These are phyloP conservation scores for Pangasius larnaudii DNA, from an alignment of 2,797 vertebrate genomes.

Conservation along the genomic window DNA sequence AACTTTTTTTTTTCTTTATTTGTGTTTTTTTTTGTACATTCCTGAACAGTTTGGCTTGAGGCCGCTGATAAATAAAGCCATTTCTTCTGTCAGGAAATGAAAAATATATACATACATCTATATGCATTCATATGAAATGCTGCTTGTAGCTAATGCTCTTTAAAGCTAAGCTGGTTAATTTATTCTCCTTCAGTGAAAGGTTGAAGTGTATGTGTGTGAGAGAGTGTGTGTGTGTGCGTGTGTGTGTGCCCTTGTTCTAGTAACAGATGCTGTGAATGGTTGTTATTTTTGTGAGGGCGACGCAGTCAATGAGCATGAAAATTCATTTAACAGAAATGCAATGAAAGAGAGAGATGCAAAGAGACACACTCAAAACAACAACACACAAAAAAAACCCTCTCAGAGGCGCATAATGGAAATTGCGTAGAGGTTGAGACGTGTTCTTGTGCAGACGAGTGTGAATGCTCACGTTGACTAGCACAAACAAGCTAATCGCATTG, in stretches of 20 bases:
- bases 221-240: conserved; percentile 8
- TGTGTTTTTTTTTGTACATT: not conserved
- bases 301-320: conserved; percentile 74
- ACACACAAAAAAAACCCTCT: conserved; percentile 23
- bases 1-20: not conserved
- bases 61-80: conserved; percentile 19
- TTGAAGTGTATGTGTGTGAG: not conserved
- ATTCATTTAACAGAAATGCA: conserved; percentile 64
- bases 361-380: conserved; percentile 41
- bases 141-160: conserved; percentile 4
- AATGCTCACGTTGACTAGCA: conserved; percentile 36
- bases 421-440: conserved; percentile 28
- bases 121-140: not conserved
- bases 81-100: conserved; percentile 27
- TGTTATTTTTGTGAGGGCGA: conserved; percentile 34
- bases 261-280: conserved; percentile 29
- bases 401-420: conserved; percentile 44
- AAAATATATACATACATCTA: conserved; percentile 5
- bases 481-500: conserved; percentile 53
- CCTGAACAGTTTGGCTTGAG: conserved; percentile 40
- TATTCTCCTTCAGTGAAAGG: not conserved
- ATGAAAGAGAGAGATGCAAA: conserved; percentile 46
- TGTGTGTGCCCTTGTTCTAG: conserved; percentile 14
- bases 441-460: conserved; percentile 44
- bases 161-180: not conserved